Conservation (phyloP, 1,140 invertebrate genomes). For the Melanaphis sacchari region DNA sequence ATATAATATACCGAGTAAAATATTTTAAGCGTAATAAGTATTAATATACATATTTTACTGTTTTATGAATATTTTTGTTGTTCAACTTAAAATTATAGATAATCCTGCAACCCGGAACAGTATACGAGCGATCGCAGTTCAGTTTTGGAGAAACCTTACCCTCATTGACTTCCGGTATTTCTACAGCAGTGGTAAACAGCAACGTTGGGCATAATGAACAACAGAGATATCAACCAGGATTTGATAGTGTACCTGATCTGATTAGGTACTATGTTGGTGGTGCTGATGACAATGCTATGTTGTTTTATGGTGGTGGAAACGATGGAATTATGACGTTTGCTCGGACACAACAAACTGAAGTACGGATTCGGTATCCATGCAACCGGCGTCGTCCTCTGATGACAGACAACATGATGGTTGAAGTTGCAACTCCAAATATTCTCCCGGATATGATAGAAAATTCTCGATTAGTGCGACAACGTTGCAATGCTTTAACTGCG, state of each 20-base stretch:
- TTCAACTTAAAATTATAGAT: constrained; percentile 68
- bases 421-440: too few relatives aligned
- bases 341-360: constrained; percentile 71
- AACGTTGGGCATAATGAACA: not conserved
- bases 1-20: too few relatives aligned
- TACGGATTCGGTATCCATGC: constrained; percentile 80
- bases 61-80: not conserved
- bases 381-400: constrained; percentile 76
- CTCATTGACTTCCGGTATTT: not conserved
- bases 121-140: constrained; percentile 83
- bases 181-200: not conserved
- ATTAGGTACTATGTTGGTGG: constrained; percentile 95
- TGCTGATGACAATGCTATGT: constrained; percentile 63
- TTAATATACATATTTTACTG: not conserved
- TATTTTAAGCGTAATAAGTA: not conserved
- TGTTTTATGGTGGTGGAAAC: constrained; percentile 63
- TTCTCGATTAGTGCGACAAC: not conserved
- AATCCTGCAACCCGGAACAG: constrained; percentile 84
- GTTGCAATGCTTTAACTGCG: too few relatives aligned
- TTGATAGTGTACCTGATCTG: constrained; percentile 90
- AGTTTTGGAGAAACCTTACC: constrained; percentile 14
- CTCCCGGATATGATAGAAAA: not conserved
- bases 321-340: too few relatives aligned
- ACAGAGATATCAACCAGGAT: constrained; percentile 66
- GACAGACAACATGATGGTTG: constrained; percentile 58